These are phyloP conservation scores for Rhagoletis pomonella DNA, from an alignment of 1,140 invertebrate species.

Conservation along the genomic window DNA sequence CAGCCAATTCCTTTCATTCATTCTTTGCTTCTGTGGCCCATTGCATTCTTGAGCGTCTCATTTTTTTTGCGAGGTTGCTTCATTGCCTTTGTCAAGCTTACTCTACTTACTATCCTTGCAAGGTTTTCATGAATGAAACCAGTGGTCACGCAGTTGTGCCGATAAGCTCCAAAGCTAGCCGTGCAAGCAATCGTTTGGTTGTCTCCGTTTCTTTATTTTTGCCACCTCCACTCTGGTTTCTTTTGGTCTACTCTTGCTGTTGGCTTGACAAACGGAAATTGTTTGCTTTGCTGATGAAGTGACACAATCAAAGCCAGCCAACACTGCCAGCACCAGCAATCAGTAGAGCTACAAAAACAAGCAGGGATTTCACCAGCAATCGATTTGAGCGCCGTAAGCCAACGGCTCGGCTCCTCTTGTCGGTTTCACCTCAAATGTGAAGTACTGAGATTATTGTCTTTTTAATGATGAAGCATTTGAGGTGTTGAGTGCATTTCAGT, in stretches of 20 bases:
- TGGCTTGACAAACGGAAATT: conserved; percentile 53
- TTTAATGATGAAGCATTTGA: conserved; percentile 36
- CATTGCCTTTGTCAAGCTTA: neutral
- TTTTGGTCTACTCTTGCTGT: neutral
- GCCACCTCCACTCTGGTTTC: neutral
- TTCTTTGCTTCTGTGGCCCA: neutral
- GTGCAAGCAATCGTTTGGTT: conserved; percentile 32
- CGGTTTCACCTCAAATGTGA: conserved; percentile 38
- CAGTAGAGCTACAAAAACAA: neutral
- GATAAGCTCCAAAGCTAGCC: conserved; percentile 24
- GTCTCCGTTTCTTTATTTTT: conserved; percentile 12
- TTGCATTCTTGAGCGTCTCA: conserved; percentile 26
- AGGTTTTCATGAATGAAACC: conserved; percentile 49
- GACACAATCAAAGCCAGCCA: conserved; percentile 39
- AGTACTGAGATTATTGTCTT: conserved; percentile 48
- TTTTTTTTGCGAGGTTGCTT: conserved; percentile 15
- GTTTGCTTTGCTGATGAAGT: conserved; percentile 53
- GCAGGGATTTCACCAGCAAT: neutral
- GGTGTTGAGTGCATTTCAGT: neutral
- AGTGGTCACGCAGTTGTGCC: conserved; percentile 36
- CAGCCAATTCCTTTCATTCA: conserved; percentile 45
- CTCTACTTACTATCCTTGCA: neutral
- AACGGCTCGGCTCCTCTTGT: neutral
- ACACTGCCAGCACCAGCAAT: neutral
- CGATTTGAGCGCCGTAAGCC: conserved; percentile 34